Evolutionary conservation across 2,797 vertebrate genomes (phyloP).

Genomic region (Scolopax rusticola): DNA sequence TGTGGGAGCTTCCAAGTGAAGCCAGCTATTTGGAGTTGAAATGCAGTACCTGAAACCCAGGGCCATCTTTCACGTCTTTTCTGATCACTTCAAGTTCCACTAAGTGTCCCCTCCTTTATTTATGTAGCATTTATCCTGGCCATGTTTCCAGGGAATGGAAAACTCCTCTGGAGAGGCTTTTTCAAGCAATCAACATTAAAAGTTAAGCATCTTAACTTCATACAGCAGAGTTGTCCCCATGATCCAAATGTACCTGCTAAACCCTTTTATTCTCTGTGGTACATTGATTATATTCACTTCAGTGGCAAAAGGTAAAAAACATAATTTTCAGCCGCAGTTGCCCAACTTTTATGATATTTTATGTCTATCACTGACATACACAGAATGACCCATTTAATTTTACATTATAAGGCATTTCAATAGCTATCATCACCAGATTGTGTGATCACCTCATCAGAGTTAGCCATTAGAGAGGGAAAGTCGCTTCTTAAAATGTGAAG

Average conservation of each 20-base stretch:
- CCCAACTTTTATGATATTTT: conserved; percentile 23
- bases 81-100: conserved; percentile 47
- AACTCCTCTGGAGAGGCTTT: conserved; percentile 39
- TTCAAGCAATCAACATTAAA: conserved; percentile 44
- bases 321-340: conserved; percentile 15
- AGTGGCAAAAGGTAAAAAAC: conserved; percentile 39
- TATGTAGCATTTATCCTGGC: conserved; percentile 33
- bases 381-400: conserved; percentile 59
- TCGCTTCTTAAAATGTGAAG: conserved; percentile 40
- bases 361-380: conserved; percentile 47
- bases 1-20: background rate
- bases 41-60: conserved; percentile 40
- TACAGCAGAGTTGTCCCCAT: background rate
- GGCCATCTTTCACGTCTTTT: conserved; percentile 3
- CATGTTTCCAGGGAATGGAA: conserved; percentile 45
- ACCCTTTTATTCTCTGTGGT: conserved; percentile 36
- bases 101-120: conserved; percentile 46
- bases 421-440: conserved; percentile 38
- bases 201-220: conserved; percentile 29
- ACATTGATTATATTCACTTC: conserved; percentile 43
- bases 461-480: conserved; percentile 39
- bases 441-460: conserved; percentile 44
- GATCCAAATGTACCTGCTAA: background rate
- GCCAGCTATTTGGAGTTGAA: conserved; percentile 30
- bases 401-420: conserved; percentile 45